Base-by-base conservation (phyloP, 2,888 invertebrate genomes). In the Chloroclystis v-ata region DNA sequence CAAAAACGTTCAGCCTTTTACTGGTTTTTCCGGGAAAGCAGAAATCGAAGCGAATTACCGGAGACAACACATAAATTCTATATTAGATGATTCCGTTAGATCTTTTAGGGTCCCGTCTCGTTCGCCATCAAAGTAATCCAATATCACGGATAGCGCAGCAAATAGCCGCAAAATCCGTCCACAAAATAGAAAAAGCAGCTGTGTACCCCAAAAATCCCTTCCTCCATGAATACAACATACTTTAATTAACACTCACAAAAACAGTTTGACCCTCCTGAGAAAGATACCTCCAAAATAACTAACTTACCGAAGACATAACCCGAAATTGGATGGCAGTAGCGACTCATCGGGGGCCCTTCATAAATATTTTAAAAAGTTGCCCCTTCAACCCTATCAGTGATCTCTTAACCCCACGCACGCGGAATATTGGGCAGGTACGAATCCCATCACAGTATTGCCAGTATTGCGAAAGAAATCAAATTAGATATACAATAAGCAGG, bases 401-500 rank as follows among this genome's bases (percentile, higher is more conserved):
- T 78, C 79, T 78, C 71, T 81, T 82, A 82, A 82, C 82, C 83
- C 82, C 68, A 71, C 69, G 72, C 75, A 78, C 71, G 64, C 48
- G 40, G 16, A 72, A 71, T 83, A 84, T 83, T 78, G 72, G 75
- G 75, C 82, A 84, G 82, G 84, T 84, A 82, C 79, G 78, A 75
- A 79, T 77, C 81, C 78, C 82, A 83, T 84, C 82, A 78, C 75
- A 69, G 81, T 75, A 82, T 77, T 81, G 82, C 81, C 75, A 68
- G 80, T 75, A 82, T 78, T 82, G 82, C 82, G 77, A 80, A 82
- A 83, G 84, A 78, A 84, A 85, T 86, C 84, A 84, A 86, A 87
- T 87, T 86, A 86, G 82, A 82, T 85, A 84, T 76, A 85, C 87
- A 86, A 87, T 87, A 86, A 86, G 85, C 85, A 71, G 70, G 80